Evolutionary conservation across 2,797 vertebrate genomes (phyloP).

Genomic region (Chelon auratus): DNA sequence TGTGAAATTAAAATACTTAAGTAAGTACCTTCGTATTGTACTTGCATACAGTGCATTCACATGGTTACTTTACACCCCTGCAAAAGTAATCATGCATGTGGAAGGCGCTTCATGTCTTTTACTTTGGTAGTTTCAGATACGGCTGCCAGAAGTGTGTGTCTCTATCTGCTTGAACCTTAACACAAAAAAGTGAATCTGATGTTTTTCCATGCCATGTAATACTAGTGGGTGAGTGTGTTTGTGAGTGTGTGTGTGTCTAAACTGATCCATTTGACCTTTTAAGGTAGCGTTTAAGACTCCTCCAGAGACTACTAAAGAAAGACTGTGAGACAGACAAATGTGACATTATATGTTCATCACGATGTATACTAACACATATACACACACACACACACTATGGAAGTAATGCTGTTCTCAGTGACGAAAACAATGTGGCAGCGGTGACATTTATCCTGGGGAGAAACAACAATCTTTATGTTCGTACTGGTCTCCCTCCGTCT

Average conservation of each 20-base stretch:
- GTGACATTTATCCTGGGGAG: conserved; percentile 68
- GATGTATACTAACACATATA: conserved; percentile 4
- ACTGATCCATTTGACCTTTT: conserved; percentile 68
- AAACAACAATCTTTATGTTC: conserved; percentile 42
- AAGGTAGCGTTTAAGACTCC: conserved; percentile 44
- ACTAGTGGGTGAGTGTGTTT: not conserved
- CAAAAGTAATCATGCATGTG: not conserved
- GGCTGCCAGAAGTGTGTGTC: not conserved
- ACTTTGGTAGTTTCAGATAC: no score
- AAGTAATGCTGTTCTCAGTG: conserved; percentile 40
- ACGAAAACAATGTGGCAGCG: conserved; percentile 65
- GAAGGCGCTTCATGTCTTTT: conserved; percentile 5
- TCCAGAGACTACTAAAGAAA: conserved; percentile 23
- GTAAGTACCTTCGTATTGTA: no score
- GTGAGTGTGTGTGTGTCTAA: conserved; percentile 2
- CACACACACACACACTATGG: conserved; percentile 17
- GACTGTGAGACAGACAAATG: conserved; percentile 40
- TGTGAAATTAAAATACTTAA: no score
- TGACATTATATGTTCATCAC: conserved; percentile 48
- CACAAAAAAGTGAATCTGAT: not conserved
- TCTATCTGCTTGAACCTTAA: conserved; percentile 1
- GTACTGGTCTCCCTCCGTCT: conserved; percentile 22
- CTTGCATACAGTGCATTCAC: no score
- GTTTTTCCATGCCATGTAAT: conserved; percentile 15
- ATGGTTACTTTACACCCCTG: not conserved